Evolutionary conservation across 2,113 vertebrate species (phyloP), one percentile per base, ranked within the genome.

Genomic region (Pomatorhinus ruficollis): DNA sequence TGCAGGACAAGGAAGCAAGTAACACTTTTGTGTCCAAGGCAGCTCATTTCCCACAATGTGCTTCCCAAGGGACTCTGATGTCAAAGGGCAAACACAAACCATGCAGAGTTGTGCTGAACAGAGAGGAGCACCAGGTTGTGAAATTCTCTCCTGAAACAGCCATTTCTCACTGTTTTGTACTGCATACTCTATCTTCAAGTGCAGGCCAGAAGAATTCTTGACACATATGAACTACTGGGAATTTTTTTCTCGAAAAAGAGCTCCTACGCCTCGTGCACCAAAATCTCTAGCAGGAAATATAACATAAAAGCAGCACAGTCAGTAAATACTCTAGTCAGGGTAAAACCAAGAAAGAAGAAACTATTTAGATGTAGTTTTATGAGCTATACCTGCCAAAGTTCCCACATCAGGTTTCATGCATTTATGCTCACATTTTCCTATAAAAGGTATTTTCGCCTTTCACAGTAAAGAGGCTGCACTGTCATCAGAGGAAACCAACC

Each of bases 341-440:
- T 70, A 86, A 96, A 95, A 95, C 4, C 72, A 81, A 86, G 84
- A 75, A 27, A 70, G 52, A 93, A 95, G n/a, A 93, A 94, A 81
- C 1, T 1, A 14, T 35, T 94, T 69, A 66, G 56, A 47, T 56
- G 37, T 37, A 71, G 17, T 52, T 86, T 89, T 45, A 40, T 28
- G 39, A 83, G 16, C 24, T 53, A 18, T 71, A 81, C 31, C 68
- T 94, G 75, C 7, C 16, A 17, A 89, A 93, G 40, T 87, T 90
- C 71, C 71, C 68, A 65, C 54, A 47, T 8, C 8, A 27, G 25
- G 28, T 93, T 94, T 76, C 60, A 39, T 6, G 10, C 8, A 75
- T 37, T 92, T 77, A 54, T 40, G 57, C 31, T 96, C 75, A 92
- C 68, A 78, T 86, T 96, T 97, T 96, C 96, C 96, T 68, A 50